Conservation (phyloP, 2,113 vertebrate genomes). For the Chitala chitala region DNA sequence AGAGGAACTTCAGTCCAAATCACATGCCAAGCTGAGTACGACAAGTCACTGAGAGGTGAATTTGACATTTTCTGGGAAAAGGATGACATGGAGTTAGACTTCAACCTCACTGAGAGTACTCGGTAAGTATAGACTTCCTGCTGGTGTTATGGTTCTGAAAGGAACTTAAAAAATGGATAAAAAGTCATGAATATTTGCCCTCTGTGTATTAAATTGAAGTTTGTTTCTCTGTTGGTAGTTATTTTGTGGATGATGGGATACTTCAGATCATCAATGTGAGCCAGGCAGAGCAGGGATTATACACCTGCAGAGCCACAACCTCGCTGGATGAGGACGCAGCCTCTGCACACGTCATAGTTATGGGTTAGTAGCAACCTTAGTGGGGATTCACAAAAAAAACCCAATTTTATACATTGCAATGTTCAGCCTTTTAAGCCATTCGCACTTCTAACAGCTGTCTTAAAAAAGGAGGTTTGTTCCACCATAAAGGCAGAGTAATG, state of each 20-base stretch:
- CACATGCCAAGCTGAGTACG: conserved; percentile 75
- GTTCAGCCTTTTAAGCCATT: not conserved
- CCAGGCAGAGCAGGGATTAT: conserved; percentile 73
- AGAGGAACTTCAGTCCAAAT: conserved; percentile 69
- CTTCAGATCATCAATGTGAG: conserved; percentile 78
- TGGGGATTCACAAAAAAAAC: not conserved
- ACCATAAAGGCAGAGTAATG: not conserved
- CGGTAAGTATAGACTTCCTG: conserved; percentile 58
- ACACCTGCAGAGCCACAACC: conserved; percentile 72
- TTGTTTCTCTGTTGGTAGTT: conserved; percentile 44
- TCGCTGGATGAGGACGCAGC: conserved; percentile 66
- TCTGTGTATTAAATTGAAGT: conserved; percentile 18
- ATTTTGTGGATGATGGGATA: conserved; percentile 65
- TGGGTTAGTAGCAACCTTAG: conserved; percentile 67
- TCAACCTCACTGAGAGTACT: conserved; percentile 67
- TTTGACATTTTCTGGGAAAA: conserved; percentile 85
- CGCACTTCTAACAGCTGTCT: not conserved
- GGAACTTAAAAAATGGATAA: not conserved
- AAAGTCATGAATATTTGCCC: not conserved
- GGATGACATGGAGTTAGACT: conserved; percentile 63
- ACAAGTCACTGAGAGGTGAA: conserved; percentile 72
- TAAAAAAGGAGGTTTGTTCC: not conserved
- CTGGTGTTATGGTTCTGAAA: not conserved
- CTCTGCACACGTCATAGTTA: conserved; percentile 63
- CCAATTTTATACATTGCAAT: not conserved